Evolutionary conservation across 2,113 vertebrate species (phyloP).

Genomic region (Rhagologus leucostigma): DNA sequence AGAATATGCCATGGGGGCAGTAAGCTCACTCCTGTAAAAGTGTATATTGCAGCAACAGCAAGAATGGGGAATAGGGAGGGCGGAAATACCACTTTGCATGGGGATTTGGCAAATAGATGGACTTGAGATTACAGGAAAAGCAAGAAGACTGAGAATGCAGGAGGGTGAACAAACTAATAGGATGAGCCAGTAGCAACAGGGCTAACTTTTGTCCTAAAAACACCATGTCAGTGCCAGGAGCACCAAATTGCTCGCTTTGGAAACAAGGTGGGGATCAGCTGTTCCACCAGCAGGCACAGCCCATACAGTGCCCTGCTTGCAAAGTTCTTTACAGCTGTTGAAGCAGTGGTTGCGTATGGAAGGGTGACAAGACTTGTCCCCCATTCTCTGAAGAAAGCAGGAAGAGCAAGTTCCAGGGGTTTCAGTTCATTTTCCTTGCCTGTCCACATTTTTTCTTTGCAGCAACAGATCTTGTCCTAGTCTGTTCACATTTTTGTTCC

Average conservation of each 20-base stretch:
- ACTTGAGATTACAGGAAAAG: background rate
- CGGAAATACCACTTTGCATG: background rate
- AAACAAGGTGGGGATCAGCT: background rate
- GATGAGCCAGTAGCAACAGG: background rate
- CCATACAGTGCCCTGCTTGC: background rate
- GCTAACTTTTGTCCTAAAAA: background rate
- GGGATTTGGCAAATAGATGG: background rate
- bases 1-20: background rate
- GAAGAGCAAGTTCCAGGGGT: background rate
- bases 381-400: background rate
- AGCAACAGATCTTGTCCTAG: background rate
- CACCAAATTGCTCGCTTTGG: background rate
- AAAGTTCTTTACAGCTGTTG: background rate
- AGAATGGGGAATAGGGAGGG: background rate
- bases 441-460: background rate
- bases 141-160: background rate
- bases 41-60: background rate
- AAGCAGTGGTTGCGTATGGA: background rate
- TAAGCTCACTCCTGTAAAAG: background rate
- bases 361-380: background rate
- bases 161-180: background rate
- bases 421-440: background rate
- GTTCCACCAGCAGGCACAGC: background rate
- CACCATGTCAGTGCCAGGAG: background rate
- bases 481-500: background rate